Conservation (phyloP, 1,140 invertebrate species). For the Apis cerana region DNA sequence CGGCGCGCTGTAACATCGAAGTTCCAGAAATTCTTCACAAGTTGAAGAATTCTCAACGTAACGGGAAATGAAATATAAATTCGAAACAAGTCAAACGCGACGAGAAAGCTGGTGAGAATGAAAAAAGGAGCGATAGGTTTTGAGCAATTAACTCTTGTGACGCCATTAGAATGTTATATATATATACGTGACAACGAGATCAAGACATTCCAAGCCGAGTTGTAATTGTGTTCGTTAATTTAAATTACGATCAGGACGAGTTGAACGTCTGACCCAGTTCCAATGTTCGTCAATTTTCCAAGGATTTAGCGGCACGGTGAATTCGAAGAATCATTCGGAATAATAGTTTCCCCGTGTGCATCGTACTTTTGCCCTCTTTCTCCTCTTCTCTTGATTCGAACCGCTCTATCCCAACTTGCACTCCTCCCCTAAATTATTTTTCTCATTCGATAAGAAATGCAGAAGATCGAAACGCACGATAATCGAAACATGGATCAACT, state of each 20-base stretch:
- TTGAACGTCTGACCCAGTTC: slow-evolving; percentile 42
- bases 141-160: slow-evolving; percentile 4
- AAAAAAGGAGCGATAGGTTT: background rate
- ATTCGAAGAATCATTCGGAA: slow-evolving; percentile 3
- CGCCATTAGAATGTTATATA: background rate
- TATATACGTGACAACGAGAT: background rate
- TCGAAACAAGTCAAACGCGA: background rate
- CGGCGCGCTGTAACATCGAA: too few relatives aligned
- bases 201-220: background rate
- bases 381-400: background rate
- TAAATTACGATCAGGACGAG: slow-evolving; percentile 41
- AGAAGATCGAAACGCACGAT: too few relatives aligned
- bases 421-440: background rate
- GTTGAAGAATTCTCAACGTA: background rate
- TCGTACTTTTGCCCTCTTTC: background rate
- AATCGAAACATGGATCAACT: too few relatives aligned
- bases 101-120: background rate
- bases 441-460: too few relatives aligned
- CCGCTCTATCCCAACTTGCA: background rate
- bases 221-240: slow-evolving; percentile 42
- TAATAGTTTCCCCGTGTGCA: background rate
- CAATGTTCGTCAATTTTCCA: slow-evolving; percentile 34
- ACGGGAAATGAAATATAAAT: background rate
- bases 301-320: background rate
- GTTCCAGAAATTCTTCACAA: too few relatives aligned